Percentiles rank a stretch among this genome's conserved stretches.
Conservation (phyloP, 92 coral and sea anemone genomes). For the Palythoa grandiflora region DNA sequence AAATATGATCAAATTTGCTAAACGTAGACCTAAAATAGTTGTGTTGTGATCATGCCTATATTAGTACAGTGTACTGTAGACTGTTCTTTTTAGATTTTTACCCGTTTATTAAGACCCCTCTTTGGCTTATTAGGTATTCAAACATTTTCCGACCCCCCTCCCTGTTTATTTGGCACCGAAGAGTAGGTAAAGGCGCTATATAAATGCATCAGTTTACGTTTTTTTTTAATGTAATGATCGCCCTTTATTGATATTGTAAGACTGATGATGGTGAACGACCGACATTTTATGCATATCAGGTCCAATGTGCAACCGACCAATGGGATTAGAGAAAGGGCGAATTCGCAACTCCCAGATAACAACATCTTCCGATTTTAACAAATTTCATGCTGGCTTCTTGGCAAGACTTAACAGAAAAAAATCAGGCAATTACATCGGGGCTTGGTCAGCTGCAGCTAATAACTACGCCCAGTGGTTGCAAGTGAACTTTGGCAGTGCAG, state of each 20-base stretch:
- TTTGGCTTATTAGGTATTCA: no score
- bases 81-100: no score
- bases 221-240: no score
- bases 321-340: conserved; percentile 86
- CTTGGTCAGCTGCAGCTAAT: conserved; percentile 39
- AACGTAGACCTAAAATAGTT: no score
- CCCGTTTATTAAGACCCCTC: no score
- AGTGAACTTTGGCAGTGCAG: conserved; percentile 37
- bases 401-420: conserved; percentile 68
- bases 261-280: neutral
- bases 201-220: neutral
- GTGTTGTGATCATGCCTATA: no score
- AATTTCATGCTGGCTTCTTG: conserved; percentile 65
- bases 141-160: no score
- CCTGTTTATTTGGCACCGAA: no score
- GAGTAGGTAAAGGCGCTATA: neutral
- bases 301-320: conserved; percentile 77
- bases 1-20: no score
- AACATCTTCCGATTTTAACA: conserved; percentile 66
- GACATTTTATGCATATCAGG: conserved; percentile 40
- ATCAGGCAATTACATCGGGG: conserved; percentile 68
- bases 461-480: conserved; percentile 52
- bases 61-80: no score
- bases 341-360: conserved; percentile 73
- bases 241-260: no score